A percentile compares a stretch with the other conserved stretches of the same genome.
Evolutionary conservation across 2,113 vertebrate species (phyloP).

Genomic region (Mormoops blainvillei): DNA sequence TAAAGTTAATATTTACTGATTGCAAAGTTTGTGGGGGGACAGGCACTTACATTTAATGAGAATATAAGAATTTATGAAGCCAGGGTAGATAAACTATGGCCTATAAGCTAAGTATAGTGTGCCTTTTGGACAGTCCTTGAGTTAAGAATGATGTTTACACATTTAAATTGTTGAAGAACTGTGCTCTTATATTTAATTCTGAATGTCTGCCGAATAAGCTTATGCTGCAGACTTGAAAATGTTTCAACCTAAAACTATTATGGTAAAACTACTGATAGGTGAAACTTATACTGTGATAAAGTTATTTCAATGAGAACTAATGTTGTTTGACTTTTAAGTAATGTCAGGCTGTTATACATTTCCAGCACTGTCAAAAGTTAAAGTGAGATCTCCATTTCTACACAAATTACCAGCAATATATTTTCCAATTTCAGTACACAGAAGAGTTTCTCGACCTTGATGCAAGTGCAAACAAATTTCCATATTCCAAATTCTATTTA

Average conservation of each 20-base stretch:
- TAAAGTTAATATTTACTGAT: neutral
- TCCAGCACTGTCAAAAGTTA: conserved; percentile 10
- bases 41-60: neutral
- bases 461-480: conserved; percentile 50
- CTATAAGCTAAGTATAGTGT: neutral
- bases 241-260: conserved; percentile 39
- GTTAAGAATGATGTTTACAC: neutral
- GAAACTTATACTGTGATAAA: conserved; percentile 36
- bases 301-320: conserved; percentile 35
- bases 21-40: neutral
- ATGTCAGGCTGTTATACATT: neutral
- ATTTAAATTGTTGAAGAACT: conserved; percentile 37
- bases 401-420: conserved; percentile 31
- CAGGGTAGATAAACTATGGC: neutral
- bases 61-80: neutral
- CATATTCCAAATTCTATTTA: conserved; percentile 49
- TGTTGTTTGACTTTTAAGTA: conserved; percentile 46
- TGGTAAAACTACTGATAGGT: conserved; percentile 18
- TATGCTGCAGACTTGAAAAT: conserved; percentile 30
- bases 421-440: conserved; percentile 39
- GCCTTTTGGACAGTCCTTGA: neutral
- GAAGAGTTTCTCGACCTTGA: conserved; percentile 20
- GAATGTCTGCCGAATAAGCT: neutral
- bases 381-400: conserved; percentile 30
- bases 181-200: neutral